Percentiles rank a stretch among this genome's conserved stretches.
Evolutionary conservation across 2,113 vertebrate genomes (phyloP).

Genomic region (Mungos mungo): DNA sequence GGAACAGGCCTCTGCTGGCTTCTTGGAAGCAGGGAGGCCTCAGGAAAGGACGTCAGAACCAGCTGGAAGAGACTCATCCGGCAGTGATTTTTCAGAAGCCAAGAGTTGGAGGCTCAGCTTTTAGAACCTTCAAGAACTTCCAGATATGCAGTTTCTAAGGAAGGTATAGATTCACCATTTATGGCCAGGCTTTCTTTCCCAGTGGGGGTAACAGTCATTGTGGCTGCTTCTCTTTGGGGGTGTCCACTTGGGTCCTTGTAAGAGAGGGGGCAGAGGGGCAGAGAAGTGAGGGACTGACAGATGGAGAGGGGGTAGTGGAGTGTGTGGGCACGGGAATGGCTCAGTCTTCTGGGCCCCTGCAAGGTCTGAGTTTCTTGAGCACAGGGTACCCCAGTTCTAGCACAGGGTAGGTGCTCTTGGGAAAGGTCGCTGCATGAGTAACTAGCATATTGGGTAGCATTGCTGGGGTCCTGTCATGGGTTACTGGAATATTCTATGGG

Average conservation of each 20-base stretch:
- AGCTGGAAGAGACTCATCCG: neutral
- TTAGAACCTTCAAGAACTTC: neutral
- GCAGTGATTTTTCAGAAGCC: neutral
- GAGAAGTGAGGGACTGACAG: neutral
- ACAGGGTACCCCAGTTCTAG: neutral
- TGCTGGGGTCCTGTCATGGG: neutral
- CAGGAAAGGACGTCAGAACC: neutral
- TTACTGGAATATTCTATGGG: neutral
- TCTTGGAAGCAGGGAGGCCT: neutral
- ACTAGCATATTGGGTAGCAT: too few relatives aligned
- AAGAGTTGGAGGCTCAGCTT: neutral
- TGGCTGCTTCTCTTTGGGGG: neutral
- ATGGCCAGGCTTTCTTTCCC: neutral
- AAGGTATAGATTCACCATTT: neutral
- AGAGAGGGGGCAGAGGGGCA: neutral
- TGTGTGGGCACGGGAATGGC: neutral
- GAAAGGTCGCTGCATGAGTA: neutral
- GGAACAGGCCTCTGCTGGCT: neutral
- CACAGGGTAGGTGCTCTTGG: neutral
- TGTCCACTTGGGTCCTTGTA: too few relatives aligned
- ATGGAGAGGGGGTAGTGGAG: neutral
- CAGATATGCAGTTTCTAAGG: neutral
- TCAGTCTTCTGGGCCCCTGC: accelerated
- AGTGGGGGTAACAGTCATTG: neutral
- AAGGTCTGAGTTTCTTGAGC: neutral